Evolutionary conservation across 2,888 invertebrate genomes (phyloP).

Genomic region (Phorcus lineatus): DNA sequence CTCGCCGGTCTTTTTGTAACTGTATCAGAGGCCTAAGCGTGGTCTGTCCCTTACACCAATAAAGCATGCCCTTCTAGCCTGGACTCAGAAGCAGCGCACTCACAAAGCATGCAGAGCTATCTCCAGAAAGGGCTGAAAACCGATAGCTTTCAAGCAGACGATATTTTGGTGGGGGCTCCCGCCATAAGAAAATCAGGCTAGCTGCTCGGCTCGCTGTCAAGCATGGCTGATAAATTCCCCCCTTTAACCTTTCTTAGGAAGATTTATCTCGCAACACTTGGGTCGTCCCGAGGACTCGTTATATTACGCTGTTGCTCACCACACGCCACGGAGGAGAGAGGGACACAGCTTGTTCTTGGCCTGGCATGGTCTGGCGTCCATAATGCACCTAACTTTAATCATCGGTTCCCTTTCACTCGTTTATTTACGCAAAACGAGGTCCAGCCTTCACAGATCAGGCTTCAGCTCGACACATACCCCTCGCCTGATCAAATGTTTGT

Average conservation of each 20-base stretch:
- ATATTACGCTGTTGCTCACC: constrained; percentile 1
- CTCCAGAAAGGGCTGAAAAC: constrained; percentile 22
- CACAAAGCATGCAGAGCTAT: constrained; percentile 14
- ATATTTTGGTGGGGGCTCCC: constrained; percentile 23
- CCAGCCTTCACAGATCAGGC: constrained; percentile 5
- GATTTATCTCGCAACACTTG: constrained; percentile 24
- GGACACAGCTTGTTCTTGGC: background rate
- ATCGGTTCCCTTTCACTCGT: background rate
- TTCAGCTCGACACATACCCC: background rate
- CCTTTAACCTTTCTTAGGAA: constrained; percentile 29
- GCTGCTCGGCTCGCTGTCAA: constrained; percentile 30
- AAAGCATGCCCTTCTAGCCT: background rate
- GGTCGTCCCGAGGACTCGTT: background rate
- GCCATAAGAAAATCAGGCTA: constrained; percentile 29
- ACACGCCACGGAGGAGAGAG: background rate
- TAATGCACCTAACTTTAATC: background rate
- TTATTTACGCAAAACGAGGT: background rate
- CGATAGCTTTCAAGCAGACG: constrained; percentile 32
- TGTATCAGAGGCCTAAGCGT: background rate
- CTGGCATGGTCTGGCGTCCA: too few relatives aligned
- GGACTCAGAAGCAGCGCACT: background rate
- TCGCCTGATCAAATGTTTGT: constrained; percentile 16
- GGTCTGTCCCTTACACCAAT: constrained; percentile 9
- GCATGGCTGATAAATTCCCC: constrained; percentile 29
- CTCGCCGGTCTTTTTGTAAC: constrained; percentile 5